phyloP scores from a whole-genome alignment of 2,797 vertebrate genomes.

The Taeniopygia guttata region DNA sequence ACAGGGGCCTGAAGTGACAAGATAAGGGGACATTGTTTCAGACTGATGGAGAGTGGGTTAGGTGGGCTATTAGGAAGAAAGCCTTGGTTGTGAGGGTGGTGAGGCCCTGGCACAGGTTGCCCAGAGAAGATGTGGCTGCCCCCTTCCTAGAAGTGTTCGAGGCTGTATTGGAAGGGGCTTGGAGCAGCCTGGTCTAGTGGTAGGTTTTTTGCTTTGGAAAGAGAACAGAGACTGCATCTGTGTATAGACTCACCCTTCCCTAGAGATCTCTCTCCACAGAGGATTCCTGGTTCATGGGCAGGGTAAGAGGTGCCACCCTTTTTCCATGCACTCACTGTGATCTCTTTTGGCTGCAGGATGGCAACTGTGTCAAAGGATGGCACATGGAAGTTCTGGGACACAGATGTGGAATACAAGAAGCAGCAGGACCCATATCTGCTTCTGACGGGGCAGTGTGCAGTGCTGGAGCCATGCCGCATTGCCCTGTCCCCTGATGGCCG shows the following conservation, averaged over 20 bases:
- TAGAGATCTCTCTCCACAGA: background rate
- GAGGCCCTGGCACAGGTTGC: background rate
- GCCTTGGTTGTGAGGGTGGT: background rate
- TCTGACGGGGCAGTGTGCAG: conserved; percentile 79
- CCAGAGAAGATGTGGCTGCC: background rate
- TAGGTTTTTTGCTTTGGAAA: background rate
- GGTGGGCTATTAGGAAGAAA: background rate
- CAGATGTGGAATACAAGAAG: conserved; percentile 92
- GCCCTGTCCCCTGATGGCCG: conserved; percentile 88
- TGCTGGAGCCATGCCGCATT: conserved; percentile 75
- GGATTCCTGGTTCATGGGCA: background rate
- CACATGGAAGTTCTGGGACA: conserved; percentile 97
- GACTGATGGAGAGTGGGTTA: background rate
- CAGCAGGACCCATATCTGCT: conserved; percentile 94
- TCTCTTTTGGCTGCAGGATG: conserved; percentile 80
- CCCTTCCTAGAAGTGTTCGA: background rate
- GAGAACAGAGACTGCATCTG: rapidly evolving
- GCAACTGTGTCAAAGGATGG: conserved; percentile 91
- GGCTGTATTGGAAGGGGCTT: background rate
- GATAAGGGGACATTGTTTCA: background rate
- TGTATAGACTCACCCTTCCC: rapidly evolving
- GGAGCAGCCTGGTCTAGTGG: background rate
- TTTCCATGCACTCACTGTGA: background rate
- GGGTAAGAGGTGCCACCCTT: background rate
- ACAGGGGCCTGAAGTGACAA: background rate